These are phyloP conservation scores for Caranx ignobilis DNA, from an alignment of 2,113 vertebrate genomes.

Conservation along the genomic window DNA sequence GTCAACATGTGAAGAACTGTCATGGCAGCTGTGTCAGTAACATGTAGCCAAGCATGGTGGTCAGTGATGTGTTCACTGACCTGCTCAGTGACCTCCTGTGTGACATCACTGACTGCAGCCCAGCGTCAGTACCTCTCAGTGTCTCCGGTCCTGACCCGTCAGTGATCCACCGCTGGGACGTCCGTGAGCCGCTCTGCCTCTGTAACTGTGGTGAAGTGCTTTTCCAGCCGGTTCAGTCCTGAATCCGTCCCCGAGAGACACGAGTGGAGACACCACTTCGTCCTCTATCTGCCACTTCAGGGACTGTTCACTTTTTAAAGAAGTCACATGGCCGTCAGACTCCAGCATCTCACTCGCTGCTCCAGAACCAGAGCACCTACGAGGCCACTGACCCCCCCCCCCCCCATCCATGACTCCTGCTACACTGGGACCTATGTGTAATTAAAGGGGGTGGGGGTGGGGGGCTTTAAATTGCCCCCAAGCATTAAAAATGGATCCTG, in stretches of 20 bases:
- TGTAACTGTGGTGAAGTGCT: constrained; percentile 46
- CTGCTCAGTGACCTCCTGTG: too few species aligned
- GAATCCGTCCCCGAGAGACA: constrained; percentile 23
- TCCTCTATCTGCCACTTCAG: constrained; percentile 30
- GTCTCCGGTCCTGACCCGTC: not conserved
- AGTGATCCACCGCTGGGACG: not conserved
- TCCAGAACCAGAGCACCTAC: constrained; percentile 9
- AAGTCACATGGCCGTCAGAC: constrained; percentile 55
- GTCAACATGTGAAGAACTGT: too few species aligned
- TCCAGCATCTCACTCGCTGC: constrained; percentile 45
- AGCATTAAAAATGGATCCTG: constrained; percentile 78
- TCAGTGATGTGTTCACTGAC: too few species aligned
- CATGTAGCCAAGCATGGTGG: too few species aligned
- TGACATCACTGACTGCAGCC: too few species aligned
- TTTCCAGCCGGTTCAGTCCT: constrained; percentile 37
- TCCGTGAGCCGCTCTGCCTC: constrained; percentile 28
- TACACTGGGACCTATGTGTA: constrained; percentile 62
- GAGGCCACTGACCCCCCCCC: constrained; percentile 4
- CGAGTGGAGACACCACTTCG: constrained; percentile 40
- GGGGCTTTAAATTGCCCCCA: constrained; percentile 59
- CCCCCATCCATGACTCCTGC: constrained; percentile 42
- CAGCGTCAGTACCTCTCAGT: constrained; percentile 19
- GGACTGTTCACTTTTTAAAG: constrained; percentile 27
- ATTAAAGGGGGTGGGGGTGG: constrained; percentile 54
- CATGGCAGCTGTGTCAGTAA: too few species aligned